These are phyloP conservation scores for Scaptodrosophila lebanonensis DNA, from an alignment of 1,140 invertebrate species.

Conservation along the genomic window DNA sequence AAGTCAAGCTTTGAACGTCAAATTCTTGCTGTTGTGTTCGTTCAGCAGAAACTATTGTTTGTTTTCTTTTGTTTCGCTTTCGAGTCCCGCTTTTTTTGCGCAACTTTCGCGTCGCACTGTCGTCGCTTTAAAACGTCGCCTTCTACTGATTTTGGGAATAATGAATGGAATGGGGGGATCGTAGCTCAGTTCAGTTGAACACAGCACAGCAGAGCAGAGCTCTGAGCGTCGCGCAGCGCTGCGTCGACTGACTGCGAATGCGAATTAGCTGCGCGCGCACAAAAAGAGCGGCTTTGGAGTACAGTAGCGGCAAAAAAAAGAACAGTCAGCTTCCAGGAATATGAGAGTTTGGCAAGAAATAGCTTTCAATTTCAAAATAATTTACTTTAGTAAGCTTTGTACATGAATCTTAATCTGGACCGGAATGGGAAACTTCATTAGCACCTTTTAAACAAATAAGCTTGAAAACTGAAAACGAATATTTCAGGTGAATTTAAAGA, in stretches of 20 bases:
- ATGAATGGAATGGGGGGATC: constrained; percentile 11
- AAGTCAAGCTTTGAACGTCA: constrained; percentile 7
- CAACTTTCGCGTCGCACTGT: constrained; percentile 4
- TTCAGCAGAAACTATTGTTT: constrained; percentile 4
- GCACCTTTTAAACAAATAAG: too few species aligned
- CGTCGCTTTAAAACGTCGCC: constrained; percentile 32
- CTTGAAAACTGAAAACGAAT: too few species aligned
- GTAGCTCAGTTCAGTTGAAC: constrained; percentile 20
- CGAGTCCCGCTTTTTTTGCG: not conserved
- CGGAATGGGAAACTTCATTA: too few species aligned
- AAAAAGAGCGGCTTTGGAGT: too few species aligned
- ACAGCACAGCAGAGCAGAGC: too few species aligned
- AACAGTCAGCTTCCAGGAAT: too few species aligned
- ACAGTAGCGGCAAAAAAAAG: not conserved
- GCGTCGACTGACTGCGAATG: constrained; percentile 20
- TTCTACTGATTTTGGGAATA: constrained; percentile 21
- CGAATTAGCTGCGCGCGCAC: constrained; percentile 4
- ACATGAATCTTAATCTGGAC: too few species aligned
- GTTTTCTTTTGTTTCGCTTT: constrained; percentile 6
- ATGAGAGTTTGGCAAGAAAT: too few species aligned
- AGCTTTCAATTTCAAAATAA: too few species aligned
- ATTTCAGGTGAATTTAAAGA: too few species aligned
- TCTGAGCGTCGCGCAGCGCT: too few species aligned
- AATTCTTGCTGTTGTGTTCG: constrained; percentile 18
- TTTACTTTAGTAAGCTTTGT: too few species aligned